Evolutionary conservation across 2,888 invertebrate genomes (phyloP).

Genomic region (Neoascia interrupta): DNA sequence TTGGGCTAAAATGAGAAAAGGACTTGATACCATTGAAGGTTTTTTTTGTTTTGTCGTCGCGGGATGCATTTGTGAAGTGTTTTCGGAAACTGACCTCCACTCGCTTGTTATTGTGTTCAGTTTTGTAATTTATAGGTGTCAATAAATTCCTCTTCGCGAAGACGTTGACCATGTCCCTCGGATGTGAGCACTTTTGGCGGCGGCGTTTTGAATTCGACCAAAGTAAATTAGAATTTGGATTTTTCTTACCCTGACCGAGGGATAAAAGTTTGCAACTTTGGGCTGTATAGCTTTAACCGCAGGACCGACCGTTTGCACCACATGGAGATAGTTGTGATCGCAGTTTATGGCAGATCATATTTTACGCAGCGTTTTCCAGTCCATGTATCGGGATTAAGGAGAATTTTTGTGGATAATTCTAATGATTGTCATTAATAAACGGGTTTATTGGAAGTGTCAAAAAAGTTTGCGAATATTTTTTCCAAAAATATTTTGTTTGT

Average conservation of each 20-base stretch:
- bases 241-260: background rate
- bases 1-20: slow-evolving; percentile 47
- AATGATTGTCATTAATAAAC: slow-evolving; percentile 63
- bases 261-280: background rate
- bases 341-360: slow-evolving; percentile 55
- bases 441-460: slow-evolving; percentile 43
- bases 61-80: slow-evolving; percentile 66
- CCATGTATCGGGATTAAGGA: slow-evolving; percentile 20
- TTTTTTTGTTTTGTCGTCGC: slow-evolving; percentile 37
- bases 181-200: slow-evolving; percentile 32
- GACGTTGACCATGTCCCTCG: slow-evolving; percentile 59
- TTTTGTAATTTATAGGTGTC: slow-evolving; percentile 77
- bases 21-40: slow-evolving; percentile 43
- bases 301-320: slow-evolving; percentile 46
- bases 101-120: slow-evolving; percentile 72
- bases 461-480: no score
- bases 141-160: slow-evolving; percentile 74
- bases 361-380: slow-evolving; percentile 39
- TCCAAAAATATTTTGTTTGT: no score
- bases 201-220: slow-evolving; percentile 51
- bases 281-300: no score
- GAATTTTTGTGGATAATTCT: slow-evolving; percentile 54
- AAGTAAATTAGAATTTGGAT: slow-evolving; percentile 65
- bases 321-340: slow-evolving; percentile 66
- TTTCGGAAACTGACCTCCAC: slow-evolving; percentile 68